phyloP scores from a whole-genome alignment of 2,888 invertebrate genomes.

The Folsomia manolachei region DNA sequence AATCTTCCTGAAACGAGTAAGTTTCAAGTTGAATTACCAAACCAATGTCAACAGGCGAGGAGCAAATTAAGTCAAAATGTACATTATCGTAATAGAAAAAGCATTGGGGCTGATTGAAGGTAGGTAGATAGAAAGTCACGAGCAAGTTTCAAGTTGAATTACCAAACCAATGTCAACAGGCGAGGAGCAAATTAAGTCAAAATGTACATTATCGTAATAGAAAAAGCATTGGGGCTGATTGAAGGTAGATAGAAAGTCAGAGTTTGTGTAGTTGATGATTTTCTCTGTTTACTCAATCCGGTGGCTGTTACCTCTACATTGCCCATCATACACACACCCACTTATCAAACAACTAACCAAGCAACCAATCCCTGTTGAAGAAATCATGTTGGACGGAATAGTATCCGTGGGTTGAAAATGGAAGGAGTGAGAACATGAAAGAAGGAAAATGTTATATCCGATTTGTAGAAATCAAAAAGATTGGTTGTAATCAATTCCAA shows the following conservation, averaged over 20 bases:
- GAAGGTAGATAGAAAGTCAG: background rate
- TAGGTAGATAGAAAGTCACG: too few relatives aligned
- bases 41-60: slow-evolving; percentile 13
- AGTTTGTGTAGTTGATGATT: background rate
- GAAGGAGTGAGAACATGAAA: background rate
- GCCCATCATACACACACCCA: background rate
- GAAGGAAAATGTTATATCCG: slow-evolving; percentile 25
- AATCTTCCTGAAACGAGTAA: too few relatives aligned
- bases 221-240: background rate
- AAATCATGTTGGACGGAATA: background rate
- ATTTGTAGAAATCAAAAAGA: slow-evolving; percentile 39
- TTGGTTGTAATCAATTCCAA: slow-evolving; percentile 44
- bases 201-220: slow-evolving; percentile 8
- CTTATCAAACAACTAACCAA: slow-evolving; percentile 7
- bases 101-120: background rate
- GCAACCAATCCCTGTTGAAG: background rate
- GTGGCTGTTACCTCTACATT: background rate
- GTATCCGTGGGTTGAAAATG: background rate
- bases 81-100: slow-evolving; percentile 2
- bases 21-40: too few relatives aligned
- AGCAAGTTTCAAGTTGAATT: too few relatives aligned
- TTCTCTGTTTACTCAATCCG: background rate
- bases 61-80: slow-evolving; percentile 32
- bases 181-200: slow-evolving; percentile 30
- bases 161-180: slow-evolving; percentile 18